phyloP scores from a whole-genome alignment of 2,888 invertebrate species.

The Plutella xylostella region DNA sequence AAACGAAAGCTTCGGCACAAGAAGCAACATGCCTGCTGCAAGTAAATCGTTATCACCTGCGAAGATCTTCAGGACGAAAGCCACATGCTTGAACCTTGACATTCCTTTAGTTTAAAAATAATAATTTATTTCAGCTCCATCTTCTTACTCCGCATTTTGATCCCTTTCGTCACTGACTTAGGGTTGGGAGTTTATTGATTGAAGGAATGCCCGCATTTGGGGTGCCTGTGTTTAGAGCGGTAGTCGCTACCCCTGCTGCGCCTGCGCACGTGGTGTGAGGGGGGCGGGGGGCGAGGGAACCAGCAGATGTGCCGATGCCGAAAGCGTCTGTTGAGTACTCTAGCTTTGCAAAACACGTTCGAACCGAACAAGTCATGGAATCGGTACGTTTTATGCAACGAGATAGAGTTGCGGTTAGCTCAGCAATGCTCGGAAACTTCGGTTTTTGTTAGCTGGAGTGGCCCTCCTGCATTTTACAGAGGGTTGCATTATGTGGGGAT shows the following conservation, averaged over 20 bases:
- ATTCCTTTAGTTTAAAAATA: conserved; percentile 64
- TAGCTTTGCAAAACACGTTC: too few relatives aligned
- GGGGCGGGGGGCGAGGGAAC: conserved; percentile 25
- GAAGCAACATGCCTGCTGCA: neutral
- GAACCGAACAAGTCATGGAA: too few relatives aligned
- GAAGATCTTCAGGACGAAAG: conserved; percentile 40
- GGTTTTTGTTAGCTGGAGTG: neutral
- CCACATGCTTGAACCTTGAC: conserved; percentile 64
- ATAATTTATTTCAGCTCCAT: conserved; percentile 55
- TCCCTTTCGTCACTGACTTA: neutral
- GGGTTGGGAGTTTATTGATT: neutral
- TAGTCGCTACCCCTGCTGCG: conserved; percentile 54
- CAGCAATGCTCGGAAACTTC: too few relatives aligned
- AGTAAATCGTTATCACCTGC: conserved; percentile 42
- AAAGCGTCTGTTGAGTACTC: too few relatives aligned
- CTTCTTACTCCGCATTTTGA: too few relatives aligned
- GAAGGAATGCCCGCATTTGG: conserved; percentile 50
- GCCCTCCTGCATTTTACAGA: neutral
- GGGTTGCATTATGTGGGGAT: too few relatives aligned
- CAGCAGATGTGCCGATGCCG: conserved; percentile 43
- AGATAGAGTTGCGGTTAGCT: conserved; percentile 31
- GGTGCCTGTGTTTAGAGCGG: conserved; percentile 28
- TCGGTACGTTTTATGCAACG: conserved; percentile 23
- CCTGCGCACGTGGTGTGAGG: conserved; percentile 55
- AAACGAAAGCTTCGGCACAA: too few relatives aligned